Evolutionary conservation across 2,888 invertebrate genomes (phyloP).

Genomic region (Dynastes hyllus): DNA sequence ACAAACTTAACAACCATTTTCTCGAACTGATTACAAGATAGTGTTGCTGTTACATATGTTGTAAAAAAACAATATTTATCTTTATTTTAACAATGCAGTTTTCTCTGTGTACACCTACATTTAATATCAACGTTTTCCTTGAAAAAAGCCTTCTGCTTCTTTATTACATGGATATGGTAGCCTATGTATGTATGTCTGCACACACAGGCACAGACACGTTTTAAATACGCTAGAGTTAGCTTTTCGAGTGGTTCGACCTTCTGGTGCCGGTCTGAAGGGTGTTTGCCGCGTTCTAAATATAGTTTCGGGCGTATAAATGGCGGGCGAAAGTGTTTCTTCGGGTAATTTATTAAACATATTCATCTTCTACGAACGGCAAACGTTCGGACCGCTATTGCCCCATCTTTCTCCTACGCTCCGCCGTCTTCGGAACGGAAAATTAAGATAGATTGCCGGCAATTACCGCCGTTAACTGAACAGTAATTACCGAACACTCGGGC

Average conservation of each 20-base stretch:
- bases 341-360: conserved; percentile 51
- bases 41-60: too few species aligned
- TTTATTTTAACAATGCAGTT: too few species aligned
- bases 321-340: conserved; percentile 36
- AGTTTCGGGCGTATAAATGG: conserved; percentile 38
- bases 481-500: conserved; percentile 52
- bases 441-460: conserved; percentile 53
- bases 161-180: too few species aligned
- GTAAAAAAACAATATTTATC: too few species aligned
- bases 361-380: conserved; percentile 26
- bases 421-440: conserved; percentile 50
- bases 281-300: neutral
- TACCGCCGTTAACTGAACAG: conserved; percentile 49
- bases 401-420: conserved; percentile 8
- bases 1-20: too few species aligned
- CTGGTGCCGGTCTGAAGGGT: neutral
- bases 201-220: too few species aligned
- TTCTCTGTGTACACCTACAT: too few species aligned
- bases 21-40: too few species aligned
- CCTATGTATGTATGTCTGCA: too few species aligned
- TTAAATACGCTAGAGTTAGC: neutral
- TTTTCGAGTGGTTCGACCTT: neutral
- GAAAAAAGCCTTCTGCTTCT: too few species aligned
- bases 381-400: conserved; percentile 10
- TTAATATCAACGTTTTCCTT: too few species aligned